Base-by-base conservation (phyloP, 2,113 vertebrate genomes). In the Gallinago media region DNA sequence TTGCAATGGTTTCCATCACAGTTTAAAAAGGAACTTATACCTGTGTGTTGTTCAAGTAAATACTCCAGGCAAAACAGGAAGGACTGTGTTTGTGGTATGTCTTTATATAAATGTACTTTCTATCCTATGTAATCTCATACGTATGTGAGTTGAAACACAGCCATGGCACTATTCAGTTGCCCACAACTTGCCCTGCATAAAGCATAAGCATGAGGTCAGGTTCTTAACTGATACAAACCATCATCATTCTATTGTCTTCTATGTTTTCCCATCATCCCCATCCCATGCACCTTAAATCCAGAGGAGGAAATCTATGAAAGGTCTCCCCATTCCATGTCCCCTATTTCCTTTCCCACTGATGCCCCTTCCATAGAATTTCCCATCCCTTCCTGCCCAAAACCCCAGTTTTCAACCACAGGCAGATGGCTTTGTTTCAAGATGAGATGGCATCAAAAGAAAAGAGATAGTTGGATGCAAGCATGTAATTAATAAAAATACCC, bases 221-320 rank as follows among this genome's bases (percentile, higher is more conserved):
- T 52, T 67, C 32, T 89, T 23, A 75, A 52, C 22, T 81, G 22
- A 34, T 36, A 36, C 8, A 74, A 94, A 46, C 8, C 8, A 62
- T 4, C 22, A 75, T 9, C 10, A 50, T 66, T 74, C 55, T 76
- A 7, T 34, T n/a, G 50, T 40, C 34, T 63, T 61, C 22, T 22
- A 6, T 34, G 29, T 56, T 84, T 86, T 89, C 12, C 36, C 44
- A 52, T 55, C 23, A 70, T 42, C n/a, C 10, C 11, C 5, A 82
- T 20, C 25, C 49, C 17, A 36, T 1, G 1, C 32, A 55, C 7
- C 15, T 26, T 12, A 61, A 38, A 9, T 13, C 65, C 71, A 91
- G 63, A 84, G 66, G 15, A 96, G 65, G 38, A 97, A 95, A 96
- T 78, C 80, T 86, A 95, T 68, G 8, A 94, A 94, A 22, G 38